Conservation (phyloP, 2,797 vertebrate species). For the Uromys caudimaculatus region DNA sequence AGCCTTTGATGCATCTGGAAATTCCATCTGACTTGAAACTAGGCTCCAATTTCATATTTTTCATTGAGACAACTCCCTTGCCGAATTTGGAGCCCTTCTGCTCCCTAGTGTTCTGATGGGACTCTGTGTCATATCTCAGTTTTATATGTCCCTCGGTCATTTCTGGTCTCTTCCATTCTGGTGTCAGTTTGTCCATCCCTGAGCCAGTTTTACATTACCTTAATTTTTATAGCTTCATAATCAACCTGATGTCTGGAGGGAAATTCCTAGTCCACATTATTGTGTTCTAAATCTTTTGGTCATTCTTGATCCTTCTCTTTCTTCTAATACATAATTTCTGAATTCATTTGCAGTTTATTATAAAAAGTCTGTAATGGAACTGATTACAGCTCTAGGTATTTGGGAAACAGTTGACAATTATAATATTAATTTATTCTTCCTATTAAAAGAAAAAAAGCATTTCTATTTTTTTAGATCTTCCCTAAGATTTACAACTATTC, state of each 20-base stretch:
- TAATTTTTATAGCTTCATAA: constrained; percentile 1
- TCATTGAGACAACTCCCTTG: background rate
- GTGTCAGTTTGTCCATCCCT: background rate
- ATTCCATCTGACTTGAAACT: background rate
- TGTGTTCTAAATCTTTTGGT: constrained; percentile 29
- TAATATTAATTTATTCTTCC: constrained; percentile 17
- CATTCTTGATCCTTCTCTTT: constrained; percentile 3
- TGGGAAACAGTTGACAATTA: constrained; percentile 9
- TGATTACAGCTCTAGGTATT: background rate
- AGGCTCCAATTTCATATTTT: background rate
- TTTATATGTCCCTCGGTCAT: background rate
- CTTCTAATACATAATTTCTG: background rate
- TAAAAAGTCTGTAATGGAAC: background rate
- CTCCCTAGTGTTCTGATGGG: background rate
- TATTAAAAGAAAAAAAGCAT: background rate
- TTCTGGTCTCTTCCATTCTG: background rate
- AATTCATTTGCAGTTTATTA: background rate
- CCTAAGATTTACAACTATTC: background rate
- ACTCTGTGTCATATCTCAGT: background rate
- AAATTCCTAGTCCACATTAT: background rate
- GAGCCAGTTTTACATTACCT: background rate
- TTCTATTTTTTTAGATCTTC: background rate
- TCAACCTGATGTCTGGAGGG: background rate
- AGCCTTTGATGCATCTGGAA: background rate
- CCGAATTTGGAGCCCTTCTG: background rate